These are phyloP conservation scores for Numenius phaeopus DNA, from an alignment of 2,797 vertebrate species.

Conservation along the genomic window DNA sequence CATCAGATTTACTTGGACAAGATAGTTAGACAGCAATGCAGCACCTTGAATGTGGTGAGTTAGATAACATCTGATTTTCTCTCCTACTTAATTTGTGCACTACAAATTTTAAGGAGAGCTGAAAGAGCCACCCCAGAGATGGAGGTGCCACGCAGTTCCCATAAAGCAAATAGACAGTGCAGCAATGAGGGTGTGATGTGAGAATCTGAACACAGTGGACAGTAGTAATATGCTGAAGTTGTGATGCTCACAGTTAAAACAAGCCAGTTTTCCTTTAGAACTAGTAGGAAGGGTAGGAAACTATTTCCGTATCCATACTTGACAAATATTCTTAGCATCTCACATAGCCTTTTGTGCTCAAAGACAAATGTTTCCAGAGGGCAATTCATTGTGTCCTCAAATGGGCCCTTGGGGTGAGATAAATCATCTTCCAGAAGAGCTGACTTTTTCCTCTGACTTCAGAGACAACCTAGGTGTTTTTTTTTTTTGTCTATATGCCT, in stretches of 20 bases:
- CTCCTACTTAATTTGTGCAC: not conserved
- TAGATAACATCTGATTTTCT: not conserved
- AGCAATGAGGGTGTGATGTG: rapidly evolving
- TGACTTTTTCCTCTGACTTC: not conserved
- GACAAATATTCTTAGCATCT: not conserved
- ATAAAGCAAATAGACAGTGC: not conserved
- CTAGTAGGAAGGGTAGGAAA: not conserved
- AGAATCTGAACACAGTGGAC: not conserved
- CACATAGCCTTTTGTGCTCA: not conserved
- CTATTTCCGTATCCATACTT: not conserved
- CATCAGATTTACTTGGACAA: not conserved
- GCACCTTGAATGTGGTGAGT: not conserved
- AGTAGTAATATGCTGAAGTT: not conserved
- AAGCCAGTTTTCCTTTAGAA: not conserved
- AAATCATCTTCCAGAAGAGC: not conserved
- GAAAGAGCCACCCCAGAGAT: not conserved
- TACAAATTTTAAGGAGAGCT: not conserved
- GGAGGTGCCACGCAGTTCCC: not conserved
- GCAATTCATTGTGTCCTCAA: not conserved
- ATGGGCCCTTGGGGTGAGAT: not conserved
- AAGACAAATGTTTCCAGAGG: not conserved
- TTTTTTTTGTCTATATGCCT: not conserved
- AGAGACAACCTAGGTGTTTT: not conserved
- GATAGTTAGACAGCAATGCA: not conserved
- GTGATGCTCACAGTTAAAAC: not conserved